Evolutionary conservation across 2,113 vertebrate species (phyloP).

Genomic region (Isurus oxyrinchus): DNA sequence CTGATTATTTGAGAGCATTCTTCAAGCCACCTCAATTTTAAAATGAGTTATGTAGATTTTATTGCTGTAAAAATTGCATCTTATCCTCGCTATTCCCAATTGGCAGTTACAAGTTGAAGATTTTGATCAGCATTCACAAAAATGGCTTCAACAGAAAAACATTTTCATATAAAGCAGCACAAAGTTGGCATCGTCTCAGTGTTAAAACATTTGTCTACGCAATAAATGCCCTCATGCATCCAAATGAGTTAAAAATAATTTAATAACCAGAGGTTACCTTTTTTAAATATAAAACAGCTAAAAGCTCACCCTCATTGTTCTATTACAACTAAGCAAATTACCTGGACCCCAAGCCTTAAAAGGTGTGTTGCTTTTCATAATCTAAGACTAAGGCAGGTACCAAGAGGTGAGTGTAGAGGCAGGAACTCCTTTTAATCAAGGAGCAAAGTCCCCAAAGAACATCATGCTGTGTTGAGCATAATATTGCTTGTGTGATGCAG

Average conservation of each 20-base stretch:
- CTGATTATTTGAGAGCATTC: neutral
- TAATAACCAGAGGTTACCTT: neutral
- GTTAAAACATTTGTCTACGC: neutral
- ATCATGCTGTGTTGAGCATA: neutral
- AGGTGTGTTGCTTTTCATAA: neutral
- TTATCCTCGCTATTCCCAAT: neutral
- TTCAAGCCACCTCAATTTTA: neutral
- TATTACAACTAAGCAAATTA: neutral
- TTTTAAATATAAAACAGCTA: neutral
- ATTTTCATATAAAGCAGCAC: neutral
- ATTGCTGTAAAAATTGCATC: neutral
- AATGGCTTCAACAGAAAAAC: neutral
- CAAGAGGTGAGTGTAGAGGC: neutral
- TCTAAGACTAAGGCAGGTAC: neutral
- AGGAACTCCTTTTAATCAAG: neutral
- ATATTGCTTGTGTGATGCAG: neutral
- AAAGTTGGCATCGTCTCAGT: neutral
- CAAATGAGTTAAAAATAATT: neutral
- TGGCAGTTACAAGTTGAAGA: neutral
- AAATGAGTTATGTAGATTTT: neutral
- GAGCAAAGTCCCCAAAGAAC: neutral
- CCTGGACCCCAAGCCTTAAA: neutral
- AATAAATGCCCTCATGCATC: neutral
- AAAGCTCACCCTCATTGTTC: neutral
- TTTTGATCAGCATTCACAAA: neutral